Conservation (phyloP, 1,140 invertebrate species). For the Phthorimaea operculella region DNA sequence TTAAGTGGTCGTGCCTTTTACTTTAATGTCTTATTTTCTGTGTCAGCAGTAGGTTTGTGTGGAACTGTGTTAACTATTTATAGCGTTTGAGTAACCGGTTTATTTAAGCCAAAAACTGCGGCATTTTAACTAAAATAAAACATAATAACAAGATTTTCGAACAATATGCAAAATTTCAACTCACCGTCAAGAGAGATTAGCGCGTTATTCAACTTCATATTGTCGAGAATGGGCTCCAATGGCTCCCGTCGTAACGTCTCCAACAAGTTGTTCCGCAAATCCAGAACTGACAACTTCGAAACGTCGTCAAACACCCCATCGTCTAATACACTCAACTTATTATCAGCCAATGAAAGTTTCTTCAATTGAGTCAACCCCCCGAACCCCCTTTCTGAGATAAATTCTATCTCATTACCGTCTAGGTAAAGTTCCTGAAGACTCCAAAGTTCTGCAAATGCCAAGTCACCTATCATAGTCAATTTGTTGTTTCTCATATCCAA, state of each 20-base stretch:
- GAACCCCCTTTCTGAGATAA: constrained; percentile 77
- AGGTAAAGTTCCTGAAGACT: constrained; percentile 78
- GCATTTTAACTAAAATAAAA: no score
- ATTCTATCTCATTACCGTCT: constrained; percentile 74
- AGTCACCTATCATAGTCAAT: constrained; percentile 77
- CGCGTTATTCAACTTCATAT: constrained; percentile 72
- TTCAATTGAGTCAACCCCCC: constrained; percentile 76
- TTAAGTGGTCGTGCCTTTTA: no score
- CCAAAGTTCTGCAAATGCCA: constrained; percentile 79
- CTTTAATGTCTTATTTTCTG: no score
- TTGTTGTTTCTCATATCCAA: constrained; percentile 77
- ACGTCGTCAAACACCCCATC: constrained; percentile 74
- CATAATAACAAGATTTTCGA: no score
- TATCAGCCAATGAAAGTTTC: constrained; percentile 77
- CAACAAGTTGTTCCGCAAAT: constrained; percentile 78
- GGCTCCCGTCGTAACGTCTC: constrained; percentile 79
- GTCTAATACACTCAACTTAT: constrained; percentile 75
- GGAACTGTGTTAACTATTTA: no score
- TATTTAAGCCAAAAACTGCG: no score
- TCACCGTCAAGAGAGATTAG: constrained; percentile 58
- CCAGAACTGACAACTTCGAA: constrained; percentile 74
- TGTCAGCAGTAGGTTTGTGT: no score
- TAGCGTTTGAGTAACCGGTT: no score
- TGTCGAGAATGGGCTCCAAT: constrained; percentile 77
- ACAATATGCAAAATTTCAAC: constrained; percentile 14